phyloP scores from a whole-genome alignment of 2,888 invertebrate species.

The Tortrix viridana region DNA sequence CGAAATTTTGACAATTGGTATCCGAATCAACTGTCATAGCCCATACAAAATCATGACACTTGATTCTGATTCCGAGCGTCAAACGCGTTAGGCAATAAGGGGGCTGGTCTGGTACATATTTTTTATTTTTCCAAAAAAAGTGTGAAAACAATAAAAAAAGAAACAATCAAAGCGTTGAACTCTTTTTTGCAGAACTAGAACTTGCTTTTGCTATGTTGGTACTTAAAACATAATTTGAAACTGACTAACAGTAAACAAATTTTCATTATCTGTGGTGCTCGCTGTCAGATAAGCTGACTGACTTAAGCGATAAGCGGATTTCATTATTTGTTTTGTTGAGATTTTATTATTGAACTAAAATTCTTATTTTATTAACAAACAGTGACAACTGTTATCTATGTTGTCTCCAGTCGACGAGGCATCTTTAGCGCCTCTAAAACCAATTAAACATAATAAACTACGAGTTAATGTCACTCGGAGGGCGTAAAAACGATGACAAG shows the following conservation, averaged over 20 bases:
- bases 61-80: too few species aligned
- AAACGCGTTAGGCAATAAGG: too few species aligned
- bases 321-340: slow-evolving; percentile 5
- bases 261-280: not conserved
- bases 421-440: not conserved
- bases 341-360: too few species aligned
- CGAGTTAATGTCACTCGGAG: not conserved
- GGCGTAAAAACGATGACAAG: not conserved
- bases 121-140: too few species aligned
- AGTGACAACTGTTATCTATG: not conserved
- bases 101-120: too few species aligned
- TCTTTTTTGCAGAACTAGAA: too few species aligned
- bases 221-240: not conserved
- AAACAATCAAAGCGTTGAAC: too few species aligned
- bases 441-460: not conserved
- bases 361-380: not conserved
- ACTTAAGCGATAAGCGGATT: not conserved
- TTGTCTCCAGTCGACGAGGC: not conserved
- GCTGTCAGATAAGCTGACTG: not conserved
- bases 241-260: not conserved
- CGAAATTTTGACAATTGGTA: too few species aligned
- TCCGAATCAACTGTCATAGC: too few species aligned
- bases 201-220: not conserved
- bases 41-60: too few species aligned
- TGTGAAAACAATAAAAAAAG: too few species aligned